These are phyloP conservation scores for Apaloderma vittatum DNA, from an alignment of 2,113 vertebrate genomes.

Conservation along the genomic window DNA sequence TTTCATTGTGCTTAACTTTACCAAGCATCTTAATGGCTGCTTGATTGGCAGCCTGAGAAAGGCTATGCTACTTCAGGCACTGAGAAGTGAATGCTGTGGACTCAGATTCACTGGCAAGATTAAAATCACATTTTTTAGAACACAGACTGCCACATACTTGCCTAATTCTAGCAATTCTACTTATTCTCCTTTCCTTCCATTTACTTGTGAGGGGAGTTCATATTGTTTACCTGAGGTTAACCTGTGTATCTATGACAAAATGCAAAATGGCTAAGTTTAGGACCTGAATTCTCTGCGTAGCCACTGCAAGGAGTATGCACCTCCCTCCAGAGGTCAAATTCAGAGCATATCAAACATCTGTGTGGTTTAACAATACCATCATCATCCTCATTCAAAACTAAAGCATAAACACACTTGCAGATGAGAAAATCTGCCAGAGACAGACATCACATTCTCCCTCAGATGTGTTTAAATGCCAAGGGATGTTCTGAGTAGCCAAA, in stretches of 20 bases:
- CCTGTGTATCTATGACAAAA: not conserved
- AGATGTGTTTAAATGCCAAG: not conserved
- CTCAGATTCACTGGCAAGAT: not conserved
- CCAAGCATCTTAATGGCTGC: not conserved
- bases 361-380: not conserved
- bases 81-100: not conserved
- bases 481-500: accelerated
- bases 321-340: not conserved
- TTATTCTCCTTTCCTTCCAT: not conserved
- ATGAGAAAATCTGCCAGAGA: not conserved
- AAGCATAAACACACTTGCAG: not conserved
- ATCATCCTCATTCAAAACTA: not conserved
- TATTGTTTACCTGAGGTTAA: not conserved
- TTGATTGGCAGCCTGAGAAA: not conserved
- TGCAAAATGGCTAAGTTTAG: not conserved
- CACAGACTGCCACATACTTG: not conserved
- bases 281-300: not conserved
- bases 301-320: not conserved
- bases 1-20: not conserved
- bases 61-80: not conserved
- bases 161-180: not conserved
- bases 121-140: not conserved
- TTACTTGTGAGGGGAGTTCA: not conserved
- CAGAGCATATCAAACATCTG: not conserved
- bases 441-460: not conserved